Evolutionary conservation across 1,140 invertebrate species (phyloP).

Genomic region (Polypedilum pembai): DNA sequence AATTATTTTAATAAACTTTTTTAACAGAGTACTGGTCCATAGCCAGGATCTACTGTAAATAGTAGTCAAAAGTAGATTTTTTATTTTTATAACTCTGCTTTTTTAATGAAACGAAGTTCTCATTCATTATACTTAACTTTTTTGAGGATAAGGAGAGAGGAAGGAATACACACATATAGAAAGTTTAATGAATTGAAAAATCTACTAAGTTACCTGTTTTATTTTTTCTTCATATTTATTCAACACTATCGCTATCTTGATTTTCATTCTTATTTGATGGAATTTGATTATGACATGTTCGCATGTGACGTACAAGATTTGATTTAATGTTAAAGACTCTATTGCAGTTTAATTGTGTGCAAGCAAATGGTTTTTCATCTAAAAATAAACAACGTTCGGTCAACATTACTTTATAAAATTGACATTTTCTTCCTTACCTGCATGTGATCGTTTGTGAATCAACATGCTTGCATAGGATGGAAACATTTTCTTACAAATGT

Average conservation of each 20-base stretch:
- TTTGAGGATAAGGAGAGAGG: too few species aligned
- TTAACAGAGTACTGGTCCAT: too few species aligned
- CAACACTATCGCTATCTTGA: slow-evolving; percentile 8
- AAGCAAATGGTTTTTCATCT: neutral
- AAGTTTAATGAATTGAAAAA: neutral
- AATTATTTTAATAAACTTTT: too few species aligned
- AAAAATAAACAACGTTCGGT: neutral
- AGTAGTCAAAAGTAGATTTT: too few species aligned
- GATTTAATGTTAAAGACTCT: slow-evolving; percentile 73
- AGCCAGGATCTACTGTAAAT: too few species aligned
- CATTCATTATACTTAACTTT: too few species aligned
- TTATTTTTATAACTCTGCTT: too few species aligned
- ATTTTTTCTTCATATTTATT: neutral
- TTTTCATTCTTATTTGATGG: slow-evolving; percentile 25
- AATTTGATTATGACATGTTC: slow-evolving; percentile 61
- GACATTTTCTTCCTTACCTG: slow-evolving; percentile 43
- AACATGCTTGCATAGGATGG: slow-evolving; percentile 69
- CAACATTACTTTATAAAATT: neutral
- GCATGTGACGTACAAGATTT: slow-evolving; percentile 61
- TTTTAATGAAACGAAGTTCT: too few species aligned
- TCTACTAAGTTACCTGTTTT: neutral
- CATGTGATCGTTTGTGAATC: slow-evolving; percentile 62
- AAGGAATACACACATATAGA: too few species aligned
- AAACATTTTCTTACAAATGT: slow-evolving; percentile 65
- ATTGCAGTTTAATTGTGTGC: slow-evolving; percentile 46